A percentile compares a stretch with the other conserved stretches of the same genome.
These are phyloP conservation scores for Muscicapa comitata DNA, from an alignment of 2,797 vertebrate genomes.

Conservation along the genomic window DNA sequence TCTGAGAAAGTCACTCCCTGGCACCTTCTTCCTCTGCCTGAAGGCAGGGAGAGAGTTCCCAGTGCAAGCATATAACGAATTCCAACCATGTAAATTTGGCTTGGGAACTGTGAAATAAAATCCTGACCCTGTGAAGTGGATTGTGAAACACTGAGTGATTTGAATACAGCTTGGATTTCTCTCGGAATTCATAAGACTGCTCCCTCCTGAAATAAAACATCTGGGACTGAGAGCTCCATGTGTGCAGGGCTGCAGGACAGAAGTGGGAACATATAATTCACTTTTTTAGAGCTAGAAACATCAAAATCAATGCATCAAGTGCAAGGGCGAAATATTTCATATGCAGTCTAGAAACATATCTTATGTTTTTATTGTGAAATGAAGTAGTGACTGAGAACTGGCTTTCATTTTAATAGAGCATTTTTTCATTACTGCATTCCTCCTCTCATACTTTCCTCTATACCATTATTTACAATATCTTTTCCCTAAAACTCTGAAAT, in stretches of 20 bases:
- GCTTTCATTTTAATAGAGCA: background rate
- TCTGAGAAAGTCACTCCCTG: background rate
- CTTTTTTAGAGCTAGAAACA: background rate
- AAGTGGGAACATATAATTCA: fast-evolving
- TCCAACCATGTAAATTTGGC: background rate
- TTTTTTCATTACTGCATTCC: background rate
- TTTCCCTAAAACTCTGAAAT: background rate
- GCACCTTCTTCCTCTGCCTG: background rate
- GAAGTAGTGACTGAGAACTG: background rate
- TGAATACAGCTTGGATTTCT: fast-evolving
- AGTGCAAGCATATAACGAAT: fast-evolving
- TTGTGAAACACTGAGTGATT: background rate
- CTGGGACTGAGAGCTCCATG: background rate
- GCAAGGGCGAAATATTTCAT: background rate
- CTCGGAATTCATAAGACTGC: fast-evolving
- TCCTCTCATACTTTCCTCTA: background rate
- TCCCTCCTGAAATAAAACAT: background rate
- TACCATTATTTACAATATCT: background rate
- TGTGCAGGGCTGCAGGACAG: fast-evolving
- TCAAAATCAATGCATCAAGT: background rate
- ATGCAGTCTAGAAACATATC: too few species aligned
- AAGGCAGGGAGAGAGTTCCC: background rate
- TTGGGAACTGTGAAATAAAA: background rate
- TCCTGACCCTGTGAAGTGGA: background rate
- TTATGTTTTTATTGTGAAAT: background rate